phyloP scores from a whole-genome alignment of 2,113 vertebrate genomes.

The Alexandromys fortis region DNA sequence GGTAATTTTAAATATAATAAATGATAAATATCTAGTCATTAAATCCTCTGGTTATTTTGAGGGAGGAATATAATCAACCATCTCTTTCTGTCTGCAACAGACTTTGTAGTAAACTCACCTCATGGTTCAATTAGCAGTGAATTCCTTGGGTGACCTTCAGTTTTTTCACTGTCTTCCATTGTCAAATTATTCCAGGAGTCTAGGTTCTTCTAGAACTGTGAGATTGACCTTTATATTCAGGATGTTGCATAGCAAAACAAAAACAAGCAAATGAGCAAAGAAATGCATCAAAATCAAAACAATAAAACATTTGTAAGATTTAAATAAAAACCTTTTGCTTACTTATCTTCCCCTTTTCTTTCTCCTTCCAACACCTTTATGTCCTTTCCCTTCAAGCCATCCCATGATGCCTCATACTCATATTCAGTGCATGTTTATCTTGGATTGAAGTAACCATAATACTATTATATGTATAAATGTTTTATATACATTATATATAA shows the following conservation, averaged over 20 bases:
- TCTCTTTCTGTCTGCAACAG: not conserved
- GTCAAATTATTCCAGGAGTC: not conserved
- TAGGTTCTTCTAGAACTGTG: not conserved
- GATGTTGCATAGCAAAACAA: too few species aligned
- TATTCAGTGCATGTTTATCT: not conserved
- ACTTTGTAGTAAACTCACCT: not conserved
- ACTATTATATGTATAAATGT: not conserved
- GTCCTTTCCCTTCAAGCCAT: not conserved
- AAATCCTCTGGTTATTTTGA: not conserved
- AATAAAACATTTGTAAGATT: not conserved
- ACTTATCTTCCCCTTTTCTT: not conserved
- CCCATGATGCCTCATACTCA: not conserved
- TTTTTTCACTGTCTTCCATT: not conserved
- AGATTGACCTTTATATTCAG: not conserved
- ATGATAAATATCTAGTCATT: not conserved
- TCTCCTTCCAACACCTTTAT: not conserved
- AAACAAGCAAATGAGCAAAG: too few species aligned
- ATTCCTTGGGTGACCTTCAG: not conserved
- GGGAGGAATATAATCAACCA: not conserved
- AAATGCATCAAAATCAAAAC: not conserved
- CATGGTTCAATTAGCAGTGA: not conserved
- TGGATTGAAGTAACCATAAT: not conserved
- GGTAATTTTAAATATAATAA: not conserved
- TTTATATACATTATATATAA: not conserved
- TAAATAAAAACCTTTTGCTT: not conserved